Base-by-base conservation (phyloP, 2,113 vertebrate genomes). In the Hoplias malabaricus region DNA sequence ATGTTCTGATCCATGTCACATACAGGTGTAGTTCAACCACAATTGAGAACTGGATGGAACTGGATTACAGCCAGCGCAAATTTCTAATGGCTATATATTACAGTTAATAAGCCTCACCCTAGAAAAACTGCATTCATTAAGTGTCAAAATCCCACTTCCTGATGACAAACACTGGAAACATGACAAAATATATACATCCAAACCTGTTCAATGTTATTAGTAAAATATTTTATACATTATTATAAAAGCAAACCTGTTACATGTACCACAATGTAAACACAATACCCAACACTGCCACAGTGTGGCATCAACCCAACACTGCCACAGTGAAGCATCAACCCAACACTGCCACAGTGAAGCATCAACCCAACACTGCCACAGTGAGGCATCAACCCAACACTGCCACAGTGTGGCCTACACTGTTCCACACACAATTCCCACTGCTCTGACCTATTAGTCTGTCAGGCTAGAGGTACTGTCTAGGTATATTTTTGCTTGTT, bases 321-420 rank as follows among this genome's bases (percentile, higher is more conserved):
- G n/a, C n/a, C n/a, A n/a, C n/a, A n/a, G n/a, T n/a, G n/a, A n/a
- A n/a, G n/a, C n/a, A n/a, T n/a, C n/a, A n/a, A n/a, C n/a, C n/a
- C n/a, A n/a, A n/a, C n/a, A n/a, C n/a, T n/a, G n/a, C n/a, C n/a
- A n/a, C n/a, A n/a, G n/a, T n/a, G n/a, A n/a, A n/a, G n/a, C n/a
- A n/a, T n/a, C n/a, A n/a, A n/a, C n/a, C n/a, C n/a, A n/a, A n/a
- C n/a, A n/a, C n/a, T n/a, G n/a, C n/a, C n/a, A n/a, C n/a, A n/a
- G n/a, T n/a, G n/a, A n/a, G n/a, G n/a, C 53, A 78, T 68, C 88
- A 77, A 84, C 85, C 74, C 87, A 90, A 91, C 78, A 91, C 85
- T 89, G 90, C 82, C 91, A 85, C 88, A 88, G 81, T 70, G 56
- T 86, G 91, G 66, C 42, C 61, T n/a, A 1, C 71, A 13, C 14